phyloP scores from a whole-genome alignment of 2,797 vertebrate species.

The Chlorospingus semifuscus region DNA sequence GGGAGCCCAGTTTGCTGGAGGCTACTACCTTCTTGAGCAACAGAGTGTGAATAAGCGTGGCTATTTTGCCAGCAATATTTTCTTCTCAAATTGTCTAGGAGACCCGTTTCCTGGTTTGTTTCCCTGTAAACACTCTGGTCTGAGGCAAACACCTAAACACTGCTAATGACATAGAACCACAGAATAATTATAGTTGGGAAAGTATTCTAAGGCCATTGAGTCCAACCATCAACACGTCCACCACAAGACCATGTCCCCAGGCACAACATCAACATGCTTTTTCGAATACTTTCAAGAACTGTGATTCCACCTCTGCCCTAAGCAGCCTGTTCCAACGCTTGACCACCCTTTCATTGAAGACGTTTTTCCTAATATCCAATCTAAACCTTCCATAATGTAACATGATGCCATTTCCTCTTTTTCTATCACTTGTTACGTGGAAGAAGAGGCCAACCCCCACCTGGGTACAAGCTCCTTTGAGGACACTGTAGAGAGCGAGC shows the following conservation, averaged over 20 bases:
- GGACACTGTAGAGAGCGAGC: background rate
- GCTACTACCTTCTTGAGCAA: background rate
- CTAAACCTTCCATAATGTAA: background rate
- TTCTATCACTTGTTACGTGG: background rate
- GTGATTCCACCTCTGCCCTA: background rate
- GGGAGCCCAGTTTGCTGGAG: background rate
- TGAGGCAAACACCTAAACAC: background rate
- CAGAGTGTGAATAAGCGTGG: fast-evolving
- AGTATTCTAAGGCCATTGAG: background rate
- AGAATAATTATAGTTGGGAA: background rate
- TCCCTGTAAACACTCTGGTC: background rate
- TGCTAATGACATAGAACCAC: background rate
- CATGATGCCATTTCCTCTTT: background rate
- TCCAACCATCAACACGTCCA: background rate
- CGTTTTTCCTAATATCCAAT: background rate
- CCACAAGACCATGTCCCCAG: no score
- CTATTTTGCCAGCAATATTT: background rate
- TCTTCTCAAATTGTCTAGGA: background rate
- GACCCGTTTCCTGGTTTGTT: background rate
- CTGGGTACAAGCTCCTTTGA: background rate
- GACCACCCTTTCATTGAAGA: background rate
- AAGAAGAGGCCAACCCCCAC: no score
- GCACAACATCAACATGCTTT: background rate
- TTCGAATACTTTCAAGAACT: background rate
- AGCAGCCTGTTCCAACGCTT: background rate